Evolutionary conservation across 2,888 invertebrate genomes (phyloP), one percentile per base, ranked within the genome.

Genomic region (Salticus scenicus): DNA sequence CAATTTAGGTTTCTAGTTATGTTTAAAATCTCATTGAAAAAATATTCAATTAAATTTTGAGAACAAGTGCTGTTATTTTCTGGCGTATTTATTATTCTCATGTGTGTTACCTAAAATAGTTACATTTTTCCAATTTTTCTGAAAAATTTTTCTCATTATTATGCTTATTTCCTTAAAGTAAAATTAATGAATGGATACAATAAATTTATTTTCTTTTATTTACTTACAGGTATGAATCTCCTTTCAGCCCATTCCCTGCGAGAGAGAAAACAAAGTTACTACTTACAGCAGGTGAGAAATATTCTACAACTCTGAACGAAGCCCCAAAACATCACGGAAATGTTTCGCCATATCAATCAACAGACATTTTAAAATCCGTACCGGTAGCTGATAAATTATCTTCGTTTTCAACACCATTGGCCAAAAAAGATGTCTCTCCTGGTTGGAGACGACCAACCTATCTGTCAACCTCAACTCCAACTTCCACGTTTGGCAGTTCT

Each of bases 181-280:
- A n/a, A n/a, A n/a, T n/a, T n/a, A n/a, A n/a, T n/a, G n/a, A n/a
- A n/a, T n/a, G n/a, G n/a, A n/a, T n/a, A n/a, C n/a, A n/a, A n/a
- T n/a, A n/a, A n/a, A n/a, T n/a, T n/a, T n/a, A n/a, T n/a, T n/a
- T n/a, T n/a, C n/a, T n/a, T n/a, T n/a, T n/a, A n/a, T n/a, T n/a
- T n/a, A n/a, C n/a, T 71, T 17, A n/a, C 33, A 85, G 84, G 64
- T 80, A 86, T 41, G 79, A 86, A 80, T 80, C 86, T 17, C 71
- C 86, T 5, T 86, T 86, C 51, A 72, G 66, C 64, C 80, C 79
- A 17, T 63, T 74, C 33, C 24, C 79, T 20, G 24, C 57, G 2
- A 72, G 74, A 20, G 27, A 51, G 20, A 77, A 83, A 57, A 27
- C 72, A 1, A 72, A 72, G 47, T 72, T 77, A 0, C 30, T 73